Evolutionary conservation across 2,888 invertebrate genomes (phyloP).

Genomic region (Tetramorium bicarinatum): DNA sequence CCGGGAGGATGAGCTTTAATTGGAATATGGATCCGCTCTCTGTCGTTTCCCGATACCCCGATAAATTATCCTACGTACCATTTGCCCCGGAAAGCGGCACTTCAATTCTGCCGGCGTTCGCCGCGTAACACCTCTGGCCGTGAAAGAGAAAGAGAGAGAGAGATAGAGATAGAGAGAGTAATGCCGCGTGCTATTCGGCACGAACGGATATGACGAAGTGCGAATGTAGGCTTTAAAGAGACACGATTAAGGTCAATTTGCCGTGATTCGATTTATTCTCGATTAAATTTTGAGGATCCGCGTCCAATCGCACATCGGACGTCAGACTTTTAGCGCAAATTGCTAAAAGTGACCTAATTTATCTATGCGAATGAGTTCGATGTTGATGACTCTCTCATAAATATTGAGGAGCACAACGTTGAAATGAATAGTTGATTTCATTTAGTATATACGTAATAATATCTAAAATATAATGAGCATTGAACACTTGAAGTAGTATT

Average conservation of each 20-base stretch:
- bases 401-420: background rate
- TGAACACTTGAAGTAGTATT: background rate
- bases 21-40: constrained; percentile 86
- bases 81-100: constrained; percentile 81
- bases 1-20: constrained; percentile 86
- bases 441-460: background rate
- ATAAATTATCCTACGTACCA: constrained; percentile 85
- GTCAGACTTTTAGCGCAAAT: constrained; percentile 10
- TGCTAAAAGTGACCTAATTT: constrained; percentile 1
- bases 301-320: constrained; percentile 28
- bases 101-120: constrained; percentile 74
- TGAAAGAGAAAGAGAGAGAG: constrained; percentile 58
- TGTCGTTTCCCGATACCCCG: constrained; percentile 84
- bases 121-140: constrained; percentile 72
- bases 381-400: background rate
- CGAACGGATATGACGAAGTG: constrained; percentile 60
- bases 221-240: constrained; percentile 62
- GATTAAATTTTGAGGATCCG: constrained; percentile 51
- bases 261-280: constrained; percentile 66
- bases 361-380: background rate
- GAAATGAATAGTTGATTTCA: background rate
- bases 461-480: background rate
- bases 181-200: constrained; percentile 54
- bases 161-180: constrained; percentile 27
- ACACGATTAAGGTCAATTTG: constrained; percentile 72